Base-by-base conservation (phyloP, 2,797 vertebrate species). In the Anableps anableps region DNA sequence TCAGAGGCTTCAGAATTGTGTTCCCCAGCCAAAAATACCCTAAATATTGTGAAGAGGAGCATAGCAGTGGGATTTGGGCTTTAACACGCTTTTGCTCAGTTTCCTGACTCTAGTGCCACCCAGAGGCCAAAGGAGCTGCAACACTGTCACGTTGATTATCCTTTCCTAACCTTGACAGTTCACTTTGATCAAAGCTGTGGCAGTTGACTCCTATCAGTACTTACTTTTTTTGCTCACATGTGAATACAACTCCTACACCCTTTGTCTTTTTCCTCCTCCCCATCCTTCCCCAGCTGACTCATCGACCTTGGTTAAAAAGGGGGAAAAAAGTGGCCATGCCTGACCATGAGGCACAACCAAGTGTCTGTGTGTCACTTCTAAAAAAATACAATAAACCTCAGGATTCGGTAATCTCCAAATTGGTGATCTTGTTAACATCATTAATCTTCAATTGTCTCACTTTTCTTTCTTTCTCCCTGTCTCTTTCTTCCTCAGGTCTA, bases 401-500 rank as follows among this genome's bases (percentile, higher is more conserved):
- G 80, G 71, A 86, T 81, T 85, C 26, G 36, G 41, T 74, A 43
- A 77, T 83, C 83, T 83, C 38, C 17, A 43, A 91, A 91, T 78
- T 47, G 23, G 48, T 78, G 79, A 88, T 86, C 80, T 88, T 55
- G 80, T 90, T 91, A 86, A 80, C 83, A 36, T 83, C 82, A 70
- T 93, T 90, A 86, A 83, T 90, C 88, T 77, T 80, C 48, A 78
- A 60, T 82, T 90, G 83, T 91, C 85, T 92, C 79, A 86, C 88
- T 89, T 79, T 86, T 79, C 78, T 85, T 64, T 79, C 66, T 82
- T 53, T 90, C 83, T 88, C 64, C n/a, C 66, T 82, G 50, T 89
- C 75, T 5, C 83, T 3, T 85, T 92, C 86, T 85, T 76, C 77
- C 77, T 93, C 92, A 99, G 98, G 97, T 99, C 89, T 99, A 99